Evolutionary conservation across 92 coral and sea anemone genomes (phyloP), one percentile per base, ranked within the genome.

Genomic region (Galaxea fascicularis): DNA sequence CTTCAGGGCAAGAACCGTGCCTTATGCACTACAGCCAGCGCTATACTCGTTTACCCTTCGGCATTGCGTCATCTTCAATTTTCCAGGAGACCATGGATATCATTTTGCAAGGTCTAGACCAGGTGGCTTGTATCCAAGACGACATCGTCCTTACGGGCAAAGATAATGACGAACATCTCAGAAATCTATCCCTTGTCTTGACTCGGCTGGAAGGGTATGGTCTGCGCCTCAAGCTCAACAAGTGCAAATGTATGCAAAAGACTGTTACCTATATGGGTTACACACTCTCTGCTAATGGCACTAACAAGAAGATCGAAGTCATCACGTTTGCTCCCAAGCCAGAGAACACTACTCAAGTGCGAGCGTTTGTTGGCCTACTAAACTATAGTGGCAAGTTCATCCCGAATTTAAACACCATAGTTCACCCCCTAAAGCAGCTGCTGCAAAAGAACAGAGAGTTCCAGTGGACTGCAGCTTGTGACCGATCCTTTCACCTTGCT

Each of bases 211-310:
- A 91, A 26, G 65, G 74, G 25, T 85, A 84, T 70, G 89, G 91
- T 21, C 56, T 88, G 60, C 29, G 87, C 56, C 83, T 90, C 15
- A 87, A 90, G 51, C 63, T 90, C 10, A 58, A 28, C 35, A 90
- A 90, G 58, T 84, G 92, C 84, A 87, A 87, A 63, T 88, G 82
- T 56, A 82, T 88, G 91, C 89, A 91, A 67, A 71, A 68, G 63
- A 66, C 91, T 12, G 91, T 87, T 18, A 72, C 83, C 30, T 90
- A 87, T 84, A 87, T 91, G 94, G 87, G 91, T 22, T 77, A 56
- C 73, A 71, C 52, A 17, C 46, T 90, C 39, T 75, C 88, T 28
- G 86, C 90, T 24, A 85, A 88, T 14, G 94, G 87, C 47, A 87
- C 86, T 12, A 71, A 41, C n/a, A 89, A 91, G 78, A 91, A 87